Percentiles rank a stretch among this genome's conserved stretches.
phyloP scores from a whole-genome alignment of 2,113 vertebrate genomes.

The Gnathonemus longibarbis region DNA sequence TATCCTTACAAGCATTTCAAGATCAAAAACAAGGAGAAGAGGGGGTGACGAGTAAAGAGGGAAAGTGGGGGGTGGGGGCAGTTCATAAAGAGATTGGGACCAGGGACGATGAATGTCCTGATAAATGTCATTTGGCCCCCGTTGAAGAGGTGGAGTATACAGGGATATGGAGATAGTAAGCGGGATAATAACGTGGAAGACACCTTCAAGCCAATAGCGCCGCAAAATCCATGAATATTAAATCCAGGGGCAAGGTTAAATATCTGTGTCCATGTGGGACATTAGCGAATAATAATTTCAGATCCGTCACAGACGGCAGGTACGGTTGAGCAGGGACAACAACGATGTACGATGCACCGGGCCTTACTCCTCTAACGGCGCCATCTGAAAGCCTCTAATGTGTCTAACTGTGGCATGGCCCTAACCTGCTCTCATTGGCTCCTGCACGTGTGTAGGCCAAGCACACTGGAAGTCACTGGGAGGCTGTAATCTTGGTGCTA shows the following conservation, averaged over 20 bases:
- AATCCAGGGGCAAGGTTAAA: conserved; percentile 58
- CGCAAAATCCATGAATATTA: conserved; percentile 73
- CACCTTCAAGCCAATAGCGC: conserved; percentile 69
- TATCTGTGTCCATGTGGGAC: conserved; percentile 61
- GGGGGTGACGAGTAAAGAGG: conserved; percentile 62
- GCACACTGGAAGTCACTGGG: neutral
- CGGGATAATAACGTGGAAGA: conserved; percentile 59
- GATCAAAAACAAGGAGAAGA: conserved; percentile 67
- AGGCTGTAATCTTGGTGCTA: neutral
- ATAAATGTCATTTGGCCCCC: conserved; percentile 48
- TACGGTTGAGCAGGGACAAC: conserved; percentile 55
- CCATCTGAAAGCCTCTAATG: neutral
- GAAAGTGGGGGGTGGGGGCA: conserved; percentile 39
- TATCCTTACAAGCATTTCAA: conserved; percentile 72
- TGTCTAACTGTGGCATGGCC: conserved; percentile 10
- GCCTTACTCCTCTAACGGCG: conserved; percentile 38
- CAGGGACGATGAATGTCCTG: conserved; percentile 48
- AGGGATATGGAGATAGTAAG: conserved; percentile 49
- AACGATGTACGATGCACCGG: conserved; percentile 39
- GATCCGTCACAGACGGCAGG: conserved; percentile 60
- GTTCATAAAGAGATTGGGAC: conserved; percentile 18
- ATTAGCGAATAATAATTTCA: conserved; percentile 66
- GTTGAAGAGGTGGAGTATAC: conserved; percentile 45
- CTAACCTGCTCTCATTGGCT: neutral
- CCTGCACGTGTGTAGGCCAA: neutral